Conservation (phyloP, 2,888 invertebrate species). For the Buathra laborator region DNA sequence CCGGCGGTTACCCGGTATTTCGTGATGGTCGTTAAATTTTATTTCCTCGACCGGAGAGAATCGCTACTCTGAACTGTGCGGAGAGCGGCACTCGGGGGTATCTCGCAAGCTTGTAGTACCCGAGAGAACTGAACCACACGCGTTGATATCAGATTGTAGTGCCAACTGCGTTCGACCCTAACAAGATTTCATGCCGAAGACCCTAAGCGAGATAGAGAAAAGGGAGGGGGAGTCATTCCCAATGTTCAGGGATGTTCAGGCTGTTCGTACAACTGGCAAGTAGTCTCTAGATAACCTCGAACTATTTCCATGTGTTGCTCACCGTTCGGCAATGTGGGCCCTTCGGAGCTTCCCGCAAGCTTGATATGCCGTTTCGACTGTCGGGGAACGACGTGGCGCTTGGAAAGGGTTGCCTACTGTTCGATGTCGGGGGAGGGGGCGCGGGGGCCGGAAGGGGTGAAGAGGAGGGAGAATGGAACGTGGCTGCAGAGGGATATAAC, state of each 20-base stretch:
- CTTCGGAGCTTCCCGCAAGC: conserved; percentile 34
- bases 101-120: conserved; percentile 66
- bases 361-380: conserved; percentile 70
- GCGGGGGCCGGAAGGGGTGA: conserved; percentile 34
- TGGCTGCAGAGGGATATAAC: conserved; percentile 73
- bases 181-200: conserved; percentile 75
- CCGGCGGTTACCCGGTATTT: not conserved
- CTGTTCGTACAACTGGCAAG: not conserved
- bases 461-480: conserved; percentile 11
- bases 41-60: conserved; percentile 35
- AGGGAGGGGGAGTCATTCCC: not conserved
- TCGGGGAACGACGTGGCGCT: conserved; percentile 70
- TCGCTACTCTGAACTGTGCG: conserved; percentile 28
- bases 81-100: not conserved
- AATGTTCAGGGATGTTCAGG: not conserved
- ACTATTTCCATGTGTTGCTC: conserved; percentile 15
- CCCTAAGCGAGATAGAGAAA: no score
- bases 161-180: conserved; percentile 77
- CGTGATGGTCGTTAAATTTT: conserved; percentile 42
- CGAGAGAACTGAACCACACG: conserved; percentile 23
- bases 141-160: conserved; percentile 78
- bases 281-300: conserved; percentile 2
- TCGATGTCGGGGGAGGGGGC: no score
- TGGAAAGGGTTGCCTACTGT: conserved; percentile 34
- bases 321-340: conserved; percentile 6